Base-by-base conservation (phyloP, 1,140 invertebrate species). In the Heliconius himera region DNA sequence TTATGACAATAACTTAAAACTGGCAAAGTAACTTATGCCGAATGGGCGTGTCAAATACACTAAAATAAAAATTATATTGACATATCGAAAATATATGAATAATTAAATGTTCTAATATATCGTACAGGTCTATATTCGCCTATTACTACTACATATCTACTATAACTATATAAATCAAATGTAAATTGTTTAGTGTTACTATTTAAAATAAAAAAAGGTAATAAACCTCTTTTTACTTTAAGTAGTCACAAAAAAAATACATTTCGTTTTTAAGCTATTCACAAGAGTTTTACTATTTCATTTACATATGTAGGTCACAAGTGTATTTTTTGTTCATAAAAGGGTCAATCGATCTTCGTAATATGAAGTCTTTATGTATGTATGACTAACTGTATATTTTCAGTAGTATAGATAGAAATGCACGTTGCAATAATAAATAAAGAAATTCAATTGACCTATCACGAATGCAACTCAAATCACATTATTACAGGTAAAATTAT, bases 261-360 rank as follows among this genome's bases (percentile, higher is more conserved):
- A 46, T 46, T 29, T 29, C 8, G 9, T 66, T 29, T 66, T 66
- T 29, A 29, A 26, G 4, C 8, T 29, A 26, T 66, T 16, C 3
- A 66, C 60, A 66, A 26, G 26, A 29, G 11, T 22, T 66, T 66
- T 26, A 66, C 6, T 66, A 26, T n/a, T n/a, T 60, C n/a, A 66
- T 66, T 66, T 66, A 66, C 22, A 66, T 66, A 66, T 66, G 60
- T 66, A 29, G 22, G 22, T 66, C 60, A 66, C 26, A 5, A 16
- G 60, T 66, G 22, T 16, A 66, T 66, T 46, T 46, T 46, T 26
- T 66, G n/a, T n/a, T 66, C 11, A 29, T 29, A 29, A 66, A 22
- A 29, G 60, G 60, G 60, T 66, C 60, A 66, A 66, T 66, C 60
- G 60, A 66, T 66, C n/a, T 66, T 11, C n/a, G 5, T 29, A 26